Percentiles rank a stretch among this genome's conserved stretches.
phyloP scores from a whole-genome alignment of 2,888 invertebrate genomes.

The Macrosoma leucophasiata region DNA sequence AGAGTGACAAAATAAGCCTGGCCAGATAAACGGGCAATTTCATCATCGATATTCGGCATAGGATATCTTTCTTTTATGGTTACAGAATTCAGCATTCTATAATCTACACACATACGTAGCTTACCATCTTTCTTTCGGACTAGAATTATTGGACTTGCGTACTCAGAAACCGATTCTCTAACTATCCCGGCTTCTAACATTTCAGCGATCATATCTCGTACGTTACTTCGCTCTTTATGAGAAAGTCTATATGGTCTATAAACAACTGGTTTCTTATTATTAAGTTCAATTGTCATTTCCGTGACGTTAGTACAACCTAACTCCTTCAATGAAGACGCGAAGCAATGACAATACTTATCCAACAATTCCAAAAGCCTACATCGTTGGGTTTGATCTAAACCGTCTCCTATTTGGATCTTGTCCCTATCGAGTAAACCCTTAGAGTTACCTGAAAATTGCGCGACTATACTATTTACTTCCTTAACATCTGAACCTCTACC shows the following conservation, averaged over 20 bases:
- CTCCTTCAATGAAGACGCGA: conserved; percentile 16
- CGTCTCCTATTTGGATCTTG: no score
- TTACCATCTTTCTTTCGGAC: conserved; percentile 25
- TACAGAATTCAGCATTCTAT: conserved; percentile 28
- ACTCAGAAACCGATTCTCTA: conserved; percentile 17
- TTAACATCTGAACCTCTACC: no score
- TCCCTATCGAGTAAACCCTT: no score
- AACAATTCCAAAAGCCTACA: no score
- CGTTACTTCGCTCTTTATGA: conserved; percentile 9
- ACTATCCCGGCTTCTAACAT: conserved; percentile 19
- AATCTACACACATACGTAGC: conserved; percentile 26
- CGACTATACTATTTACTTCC: no score
- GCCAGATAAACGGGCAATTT: no score
- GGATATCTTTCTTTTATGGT: conserved; percentile 21
- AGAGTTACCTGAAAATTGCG: no score
- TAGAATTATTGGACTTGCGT: conserved; percentile 22
- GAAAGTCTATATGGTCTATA: conserved; percentile 25
- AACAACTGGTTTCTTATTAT: conserved; percentile 21
- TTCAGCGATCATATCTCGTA: conserved; percentile 11
- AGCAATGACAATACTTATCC: conserved; percentile 19
- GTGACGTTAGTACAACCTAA: conserved; percentile 17
- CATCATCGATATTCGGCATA: conserved; percentile 17
- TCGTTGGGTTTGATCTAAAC: no score
- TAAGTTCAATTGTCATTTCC: conserved; percentile 21
- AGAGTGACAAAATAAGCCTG: no score